A percentile compares a stretch with the other conserved stretches of the same genome.
These are phyloP conservation scores for Decapterus maruadsi DNA, from an alignment of 2,797 vertebrate genomes.

Conservation along the genomic window DNA sequence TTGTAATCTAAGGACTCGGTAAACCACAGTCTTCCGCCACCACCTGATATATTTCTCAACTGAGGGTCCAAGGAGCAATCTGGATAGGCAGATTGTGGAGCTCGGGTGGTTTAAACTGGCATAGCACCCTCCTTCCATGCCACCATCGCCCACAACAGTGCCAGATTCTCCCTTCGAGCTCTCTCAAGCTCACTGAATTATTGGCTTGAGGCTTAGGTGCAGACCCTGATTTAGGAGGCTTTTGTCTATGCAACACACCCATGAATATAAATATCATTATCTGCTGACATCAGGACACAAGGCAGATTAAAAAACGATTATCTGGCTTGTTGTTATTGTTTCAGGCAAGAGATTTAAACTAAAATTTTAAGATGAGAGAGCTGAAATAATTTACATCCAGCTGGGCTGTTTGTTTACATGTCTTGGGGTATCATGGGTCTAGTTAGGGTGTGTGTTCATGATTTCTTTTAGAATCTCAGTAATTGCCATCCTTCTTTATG, in stretches of 20 bases:
- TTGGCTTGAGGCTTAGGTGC: constrained; percentile 48
- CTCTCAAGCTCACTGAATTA: constrained; percentile 60
- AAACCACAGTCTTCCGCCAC: constrained; percentile 16
- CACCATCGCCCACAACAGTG: constrained; percentile 40
- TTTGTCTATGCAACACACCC: constrained; percentile 54
- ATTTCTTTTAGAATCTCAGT: constrained; percentile 69
- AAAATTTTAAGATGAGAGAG: constrained; percentile 64
- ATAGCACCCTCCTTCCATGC: constrained; percentile 40
- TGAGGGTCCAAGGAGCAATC: constrained; percentile 74
- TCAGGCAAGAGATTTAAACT: constrained; percentile 69
- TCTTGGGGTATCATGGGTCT: constrained; percentile 70
- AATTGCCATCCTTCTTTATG: constrained; percentile 69
- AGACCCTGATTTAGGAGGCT: constrained; percentile 54
- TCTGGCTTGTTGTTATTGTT: constrained; percentile 70
- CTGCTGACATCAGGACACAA: constrained; percentile 67
- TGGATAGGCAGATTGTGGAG: constrained; percentile 77
- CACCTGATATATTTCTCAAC: constrained; percentile 43
- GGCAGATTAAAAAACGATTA: constrained; percentile 75
- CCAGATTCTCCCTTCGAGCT: constrained; percentile 66
- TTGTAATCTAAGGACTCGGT: constrained; percentile 9
- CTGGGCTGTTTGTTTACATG: constrained; percentile 79
- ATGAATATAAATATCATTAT: constrained; percentile 73
- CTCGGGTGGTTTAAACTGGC: constrained; percentile 64
- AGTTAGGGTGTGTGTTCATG: constrained; percentile 71
- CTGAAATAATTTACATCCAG: constrained; percentile 73